A percentile compares a stretch with the other conserved stretches of the same genome.
phyloP scores from a whole-genome alignment of 2,797 vertebrate species.

The Pelochelys cantorii region DNA sequence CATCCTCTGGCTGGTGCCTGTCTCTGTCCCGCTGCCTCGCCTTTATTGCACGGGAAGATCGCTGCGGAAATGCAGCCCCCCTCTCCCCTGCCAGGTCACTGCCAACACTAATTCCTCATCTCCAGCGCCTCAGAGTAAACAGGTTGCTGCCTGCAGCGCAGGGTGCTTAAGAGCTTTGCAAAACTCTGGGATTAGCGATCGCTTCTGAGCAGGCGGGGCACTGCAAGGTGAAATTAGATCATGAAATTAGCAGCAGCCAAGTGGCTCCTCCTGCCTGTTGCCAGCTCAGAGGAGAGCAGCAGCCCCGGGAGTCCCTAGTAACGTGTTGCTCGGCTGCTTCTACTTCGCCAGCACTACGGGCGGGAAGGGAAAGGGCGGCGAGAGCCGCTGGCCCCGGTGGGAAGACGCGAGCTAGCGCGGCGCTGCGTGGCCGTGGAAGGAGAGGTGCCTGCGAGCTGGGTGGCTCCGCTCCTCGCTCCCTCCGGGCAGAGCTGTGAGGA shows the following conservation, averaged over 20 bases:
- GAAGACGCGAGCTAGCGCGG: slow-evolving; percentile 15
- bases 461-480: background rate
- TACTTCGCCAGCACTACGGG: slow-evolving; percentile 5
- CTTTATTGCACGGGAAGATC: slow-evolving; percentile 27
- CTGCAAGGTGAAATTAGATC: background rate
- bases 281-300: background rate
- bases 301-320: background rate
- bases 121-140: slow-evolving; percentile 38
- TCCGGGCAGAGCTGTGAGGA: slow-evolving; percentile 17
- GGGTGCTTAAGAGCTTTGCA: slow-evolving; percentile 18
- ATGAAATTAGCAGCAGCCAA: background rate
- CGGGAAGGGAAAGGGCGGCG: background rate
- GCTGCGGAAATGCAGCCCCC: background rate
- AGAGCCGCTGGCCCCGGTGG: background rate
- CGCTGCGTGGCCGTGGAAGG: background rate
- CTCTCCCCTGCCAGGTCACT: slow-evolving; percentile 2
- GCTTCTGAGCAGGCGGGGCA: background rate
- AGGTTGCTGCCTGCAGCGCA: slow-evolving; percentile 57
- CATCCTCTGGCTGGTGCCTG: slow-evolving; percentile 42
- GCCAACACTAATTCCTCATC: slow-evolving; percentile 41
- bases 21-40: background rate
- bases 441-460: background rate
- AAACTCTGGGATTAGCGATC: slow-evolving; percentile 47
- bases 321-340: background rate
- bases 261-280: background rate